Evolutionary conservation across 2,113 vertebrate genomes (phyloP), one percentile per base, ranked within the genome.

Genomic region (Actenoides hombroni): DNA sequence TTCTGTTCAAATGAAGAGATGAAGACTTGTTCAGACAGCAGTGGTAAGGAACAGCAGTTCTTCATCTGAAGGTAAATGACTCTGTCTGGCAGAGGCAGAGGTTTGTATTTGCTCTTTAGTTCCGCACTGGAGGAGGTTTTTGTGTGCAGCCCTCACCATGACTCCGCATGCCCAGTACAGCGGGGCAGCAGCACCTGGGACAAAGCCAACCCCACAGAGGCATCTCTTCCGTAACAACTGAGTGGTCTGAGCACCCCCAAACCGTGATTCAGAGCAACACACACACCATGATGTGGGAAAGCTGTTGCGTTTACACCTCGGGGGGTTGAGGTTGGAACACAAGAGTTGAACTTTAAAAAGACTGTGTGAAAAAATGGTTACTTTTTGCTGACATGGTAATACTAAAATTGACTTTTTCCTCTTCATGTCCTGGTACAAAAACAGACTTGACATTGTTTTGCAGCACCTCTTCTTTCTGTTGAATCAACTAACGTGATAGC

Each of bases 211-310:
- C 25, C 35, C 23, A 19, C n/a, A 59, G 68, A 53, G 44, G 29
- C 48, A 29, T 12, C 1, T 0, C 25, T 31, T 28, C 76, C 5
- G 1, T 29, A 42, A 65, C 39, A 35, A 9, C 15, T 4, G 4
- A 35, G 19, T 1, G 10, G 67, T 28, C 81, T 59, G 57, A 64
- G 57, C 46, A 65, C 13, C 53, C 42, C 63, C 63, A 48, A 7
- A 25, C 23, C 23, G 39, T 2, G 28, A 65, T 16, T 16, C 54
- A 40, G 35, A 64, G 20, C 82, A 84, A 39, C 31, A 4, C 46
- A 31, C 35, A 18, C 33, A 2, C 21, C n/a, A 5, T 6, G 4
- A 29, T 29, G 18, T 15, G 33, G 80, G 57, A 33, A 26, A 42
- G 12, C 23, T 59, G n/a, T 15, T 54, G 76, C 7, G 1, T 33